Evolutionary conservation across 2,888 invertebrate species (phyloP).

Genomic region (Papilio gigon): DNA sequence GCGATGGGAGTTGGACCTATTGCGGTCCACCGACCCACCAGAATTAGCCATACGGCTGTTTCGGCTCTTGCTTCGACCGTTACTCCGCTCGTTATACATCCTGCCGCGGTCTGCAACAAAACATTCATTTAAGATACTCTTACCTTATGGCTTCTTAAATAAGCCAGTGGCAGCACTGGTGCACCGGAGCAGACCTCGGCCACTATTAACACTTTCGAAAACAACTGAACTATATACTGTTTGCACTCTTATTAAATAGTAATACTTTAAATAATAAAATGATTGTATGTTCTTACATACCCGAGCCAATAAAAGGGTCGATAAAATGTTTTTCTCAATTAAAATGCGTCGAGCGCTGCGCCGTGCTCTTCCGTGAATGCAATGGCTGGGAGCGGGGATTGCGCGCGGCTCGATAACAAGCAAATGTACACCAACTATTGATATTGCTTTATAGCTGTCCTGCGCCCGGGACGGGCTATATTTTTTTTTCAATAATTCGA

Average conservation of each 20-base stretch:
- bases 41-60: not conserved
- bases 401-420: slow-evolving; percentile 19
- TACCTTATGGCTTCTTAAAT: not conserved
- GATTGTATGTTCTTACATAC: not conserved
- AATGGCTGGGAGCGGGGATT: slow-evolving; percentile 9
- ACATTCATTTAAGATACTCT: not conserved
- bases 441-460: slow-evolving; percentile 10
- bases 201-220: not conserved
- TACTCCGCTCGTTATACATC: not conserved
- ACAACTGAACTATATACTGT: not conserved
- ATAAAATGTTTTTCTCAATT: not conserved
- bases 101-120: not conserved
- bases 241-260: not conserved
- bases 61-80: not conserved
- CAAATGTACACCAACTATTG: slow-evolving; percentile 20
- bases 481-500: not conserved
- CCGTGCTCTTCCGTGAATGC: slow-evolving; percentile 12
- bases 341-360: slow-evolving; percentile 4
- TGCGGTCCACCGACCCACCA: not conserved
- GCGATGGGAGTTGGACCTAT: not conserved
- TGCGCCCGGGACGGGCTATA: not conserved
- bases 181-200: not conserved
- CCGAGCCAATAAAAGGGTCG: not conserved
- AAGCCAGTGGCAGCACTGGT: no score
- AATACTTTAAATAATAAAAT: slow-evolving; percentile 3